phyloP scores from a whole-genome alignment of 2,797 vertebrate genomes.

The Chrysocyon brachyurus region DNA sequence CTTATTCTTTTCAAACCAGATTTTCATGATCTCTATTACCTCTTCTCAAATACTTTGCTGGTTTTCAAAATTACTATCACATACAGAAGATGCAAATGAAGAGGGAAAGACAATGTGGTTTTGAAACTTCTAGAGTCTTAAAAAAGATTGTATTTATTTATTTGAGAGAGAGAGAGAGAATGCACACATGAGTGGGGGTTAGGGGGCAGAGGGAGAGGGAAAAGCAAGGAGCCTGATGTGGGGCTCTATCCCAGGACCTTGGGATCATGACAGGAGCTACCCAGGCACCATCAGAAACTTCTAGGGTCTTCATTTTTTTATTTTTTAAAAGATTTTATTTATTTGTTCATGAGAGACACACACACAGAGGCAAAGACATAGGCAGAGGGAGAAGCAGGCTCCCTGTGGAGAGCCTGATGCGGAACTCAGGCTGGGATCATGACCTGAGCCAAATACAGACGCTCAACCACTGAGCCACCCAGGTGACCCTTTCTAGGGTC shows the following conservation, averaged over 20 bases:
- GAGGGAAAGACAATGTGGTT: neutral
- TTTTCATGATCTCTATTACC: conserved; percentile 25
- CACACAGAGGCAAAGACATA: neutral
- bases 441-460: neutral
- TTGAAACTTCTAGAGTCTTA: neutral
- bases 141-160: no score
- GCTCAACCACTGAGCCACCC: neutral
- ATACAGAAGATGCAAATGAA: neutral
- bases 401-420: neutral
- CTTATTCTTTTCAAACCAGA: conserved; percentile 61
- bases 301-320: neutral
- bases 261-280: no score
- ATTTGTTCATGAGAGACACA: neutral
- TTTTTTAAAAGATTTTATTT: neutral
- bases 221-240: no score
- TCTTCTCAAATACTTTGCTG: conserved; percentile 10
- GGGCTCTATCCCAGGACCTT: no score
- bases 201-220: no score
- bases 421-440: neutral
- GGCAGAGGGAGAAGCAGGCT: neutral
- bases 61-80: conserved; percentile 60
- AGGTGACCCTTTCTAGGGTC: neutral
- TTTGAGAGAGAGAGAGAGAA: no score
- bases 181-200: no score
- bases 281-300: neutral